Conservation (phyloP, 2,797 vertebrate genomes). For the Lepidocolaptes lacrymiger region DNA sequence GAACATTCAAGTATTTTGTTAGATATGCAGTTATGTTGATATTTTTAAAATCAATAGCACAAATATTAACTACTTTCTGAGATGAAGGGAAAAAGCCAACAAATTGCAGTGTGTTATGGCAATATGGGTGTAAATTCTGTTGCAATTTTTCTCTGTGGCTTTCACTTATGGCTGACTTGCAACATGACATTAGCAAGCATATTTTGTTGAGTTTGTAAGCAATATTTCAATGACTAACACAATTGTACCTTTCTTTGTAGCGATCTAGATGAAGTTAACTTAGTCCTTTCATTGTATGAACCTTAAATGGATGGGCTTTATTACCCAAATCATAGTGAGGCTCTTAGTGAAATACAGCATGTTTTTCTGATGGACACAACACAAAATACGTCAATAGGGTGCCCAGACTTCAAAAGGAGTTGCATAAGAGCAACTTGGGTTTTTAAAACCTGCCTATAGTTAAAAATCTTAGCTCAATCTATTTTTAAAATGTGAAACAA, state of each 20-base stretch:
- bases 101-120: not conserved
- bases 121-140: not conserved
- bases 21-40: not conserved
- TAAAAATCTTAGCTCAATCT: not conserved
- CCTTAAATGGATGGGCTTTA: not conserved
- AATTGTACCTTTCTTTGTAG: not conserved
- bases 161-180: not conserved
- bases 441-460: not conserved
- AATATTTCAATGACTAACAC: not conserved
- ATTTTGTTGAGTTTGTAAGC: not conserved
- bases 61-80: not conserved
- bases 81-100: not conserved
- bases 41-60: not conserved
- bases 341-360: not conserved
- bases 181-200: not conserved
- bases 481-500: not conserved
- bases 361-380: not conserved
- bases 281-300: not conserved
- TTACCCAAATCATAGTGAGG: not conserved
- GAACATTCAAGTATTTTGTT: not conserved
- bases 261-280: not conserved
- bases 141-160: not conserved
- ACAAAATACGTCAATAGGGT: not conserved
- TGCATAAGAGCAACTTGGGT: not conserved
- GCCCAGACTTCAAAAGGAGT: not conserved